These are phyloP conservation scores for Prorops nasuta DNA, from an alignment of 1,140 invertebrate genomes.

Conservation along the genomic window DNA sequence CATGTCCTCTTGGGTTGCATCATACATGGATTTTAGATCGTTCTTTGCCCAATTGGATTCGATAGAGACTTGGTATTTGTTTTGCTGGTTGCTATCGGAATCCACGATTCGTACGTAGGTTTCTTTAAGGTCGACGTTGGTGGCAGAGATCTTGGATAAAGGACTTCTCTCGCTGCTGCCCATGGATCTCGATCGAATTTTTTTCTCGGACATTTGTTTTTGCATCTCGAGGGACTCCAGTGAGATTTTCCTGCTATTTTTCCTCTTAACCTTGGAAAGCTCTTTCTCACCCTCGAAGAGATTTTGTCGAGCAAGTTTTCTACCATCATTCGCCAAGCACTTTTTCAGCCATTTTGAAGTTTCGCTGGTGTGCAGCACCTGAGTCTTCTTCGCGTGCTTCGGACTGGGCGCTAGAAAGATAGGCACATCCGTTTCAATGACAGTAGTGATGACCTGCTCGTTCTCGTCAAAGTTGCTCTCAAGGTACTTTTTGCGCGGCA, in stretches of 20 bases:
- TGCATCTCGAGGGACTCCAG: slow-evolving; percentile 21
- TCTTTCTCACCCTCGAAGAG: slow-evolving; percentile 12
- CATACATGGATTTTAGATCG: slow-evolving; percentile 32
- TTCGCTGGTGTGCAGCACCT: slow-evolving; percentile 40
- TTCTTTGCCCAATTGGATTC: slow-evolving; percentile 33
- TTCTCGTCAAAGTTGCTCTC: slow-evolving; percentile 52
- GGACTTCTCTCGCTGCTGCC: slow-evolving; percentile 4
- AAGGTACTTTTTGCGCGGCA: slow-evolving; percentile 45
- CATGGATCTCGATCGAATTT: slow-evolving; percentile 23
- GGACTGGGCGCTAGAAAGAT: slow-evolving; percentile 39
- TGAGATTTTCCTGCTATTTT: slow-evolving; percentile 18
- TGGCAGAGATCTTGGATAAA: slow-evolving; percentile 15
- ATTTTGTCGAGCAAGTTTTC: slow-evolving; percentile 10
- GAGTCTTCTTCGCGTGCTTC: slow-evolving; percentile 43
- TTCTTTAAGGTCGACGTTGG: slow-evolving; percentile 17
- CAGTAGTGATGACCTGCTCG: slow-evolving; percentile 50
- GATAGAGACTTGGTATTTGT: slow-evolving; percentile 33
- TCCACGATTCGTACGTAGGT: slow-evolving; percentile 42
- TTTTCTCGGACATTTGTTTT: slow-evolving; percentile 19
- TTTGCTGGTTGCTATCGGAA: slow-evolving; percentile 26
- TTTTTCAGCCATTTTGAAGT: slow-evolving; percentile 49
- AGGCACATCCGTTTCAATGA: slow-evolving; percentile 47
- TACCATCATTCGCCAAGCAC: slow-evolving; percentile 36
- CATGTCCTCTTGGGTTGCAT: slow-evolving; percentile 35
- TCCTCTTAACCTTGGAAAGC: slow-evolving; percentile 15